phyloP scores from a whole-genome alignment of 2,797 vertebrate genomes.

The Paramormyrops hopkinsi region DNA sequence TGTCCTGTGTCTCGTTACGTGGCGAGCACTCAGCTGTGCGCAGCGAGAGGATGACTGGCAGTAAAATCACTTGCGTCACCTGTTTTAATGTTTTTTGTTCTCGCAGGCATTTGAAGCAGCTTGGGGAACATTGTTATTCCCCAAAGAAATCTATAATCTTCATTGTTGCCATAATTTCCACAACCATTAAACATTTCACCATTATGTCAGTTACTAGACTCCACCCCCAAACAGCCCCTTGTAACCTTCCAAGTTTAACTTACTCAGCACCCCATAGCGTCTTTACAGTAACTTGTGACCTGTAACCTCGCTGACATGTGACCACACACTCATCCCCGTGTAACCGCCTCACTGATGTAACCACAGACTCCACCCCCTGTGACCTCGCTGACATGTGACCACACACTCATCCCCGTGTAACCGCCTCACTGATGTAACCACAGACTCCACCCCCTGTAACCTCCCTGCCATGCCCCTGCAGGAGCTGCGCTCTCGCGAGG shows the following conservation, averaged over 20 bases:
- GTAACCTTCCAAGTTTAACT: background rate
- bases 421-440: background rate
- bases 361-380: background rate
- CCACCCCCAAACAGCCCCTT: background rate
- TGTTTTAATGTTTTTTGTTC: background rate
- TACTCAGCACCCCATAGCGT: background rate
- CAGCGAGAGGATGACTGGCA: background rate
- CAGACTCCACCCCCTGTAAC: background rate
- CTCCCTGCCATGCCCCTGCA: slow-evolving; percentile 35
- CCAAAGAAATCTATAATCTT: background rate
- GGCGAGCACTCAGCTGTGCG: background rate
- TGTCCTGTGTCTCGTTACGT: background rate
- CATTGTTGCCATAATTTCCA: background rate
- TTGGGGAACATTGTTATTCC: background rate
- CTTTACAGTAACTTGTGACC: background rate
- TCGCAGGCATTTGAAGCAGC: background rate
- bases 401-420: background rate
- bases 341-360: background rate
- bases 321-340: background rate
- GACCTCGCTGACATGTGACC: background rate
- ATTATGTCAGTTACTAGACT: background rate
- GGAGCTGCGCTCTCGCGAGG: slow-evolving; percentile 88
- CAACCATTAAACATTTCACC: background rate
- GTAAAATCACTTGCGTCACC: background rate
- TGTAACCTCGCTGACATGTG: background rate